phyloP scores from a whole-genome alignment of 2,113 vertebrate genomes.

The Butorides virescens region DNA sequence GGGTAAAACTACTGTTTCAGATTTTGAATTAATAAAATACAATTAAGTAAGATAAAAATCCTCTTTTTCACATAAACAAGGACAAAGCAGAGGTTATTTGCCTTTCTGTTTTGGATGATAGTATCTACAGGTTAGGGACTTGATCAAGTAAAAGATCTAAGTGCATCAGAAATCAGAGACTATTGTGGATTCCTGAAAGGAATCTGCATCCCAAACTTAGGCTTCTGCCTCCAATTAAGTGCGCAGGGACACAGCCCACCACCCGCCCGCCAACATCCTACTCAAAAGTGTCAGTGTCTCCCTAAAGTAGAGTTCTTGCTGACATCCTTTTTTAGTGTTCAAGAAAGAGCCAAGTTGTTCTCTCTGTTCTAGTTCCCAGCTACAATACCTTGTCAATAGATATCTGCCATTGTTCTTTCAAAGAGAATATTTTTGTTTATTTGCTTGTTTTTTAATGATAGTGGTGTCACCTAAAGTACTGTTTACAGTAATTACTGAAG shows the following conservation, averaged over 20 bases:
- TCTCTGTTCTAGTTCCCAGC: not conserved
- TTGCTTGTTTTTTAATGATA: not conserved
- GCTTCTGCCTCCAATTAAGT: not conserved
- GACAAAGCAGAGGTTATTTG: not conserved
- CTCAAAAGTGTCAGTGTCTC: not conserved
- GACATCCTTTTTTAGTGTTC: not conserved
- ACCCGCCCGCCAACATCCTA: not conserved
- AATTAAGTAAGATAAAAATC: not conserved
- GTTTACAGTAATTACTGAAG: not conserved
- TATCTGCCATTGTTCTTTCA: not conserved
- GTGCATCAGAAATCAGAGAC: not conserved
- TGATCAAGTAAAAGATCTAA: not conserved
- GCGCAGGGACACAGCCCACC: accelerated
- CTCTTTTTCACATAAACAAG: not conserved
- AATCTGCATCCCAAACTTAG: not conserved
- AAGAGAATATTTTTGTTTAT: not conserved
- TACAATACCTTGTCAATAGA: not conserved
- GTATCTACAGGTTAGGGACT: not conserved
- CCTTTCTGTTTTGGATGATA: not conserved
- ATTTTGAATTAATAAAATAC: not conserved
- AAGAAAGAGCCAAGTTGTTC: not conserved
- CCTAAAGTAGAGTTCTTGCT: not conserved
- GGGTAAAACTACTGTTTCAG: not conserved
- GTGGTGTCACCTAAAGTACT: not conserved
- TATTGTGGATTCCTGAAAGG: not conserved